Conservation (phyloP, 1,140 invertebrate genomes). For the Drosophila saltans region DNA sequence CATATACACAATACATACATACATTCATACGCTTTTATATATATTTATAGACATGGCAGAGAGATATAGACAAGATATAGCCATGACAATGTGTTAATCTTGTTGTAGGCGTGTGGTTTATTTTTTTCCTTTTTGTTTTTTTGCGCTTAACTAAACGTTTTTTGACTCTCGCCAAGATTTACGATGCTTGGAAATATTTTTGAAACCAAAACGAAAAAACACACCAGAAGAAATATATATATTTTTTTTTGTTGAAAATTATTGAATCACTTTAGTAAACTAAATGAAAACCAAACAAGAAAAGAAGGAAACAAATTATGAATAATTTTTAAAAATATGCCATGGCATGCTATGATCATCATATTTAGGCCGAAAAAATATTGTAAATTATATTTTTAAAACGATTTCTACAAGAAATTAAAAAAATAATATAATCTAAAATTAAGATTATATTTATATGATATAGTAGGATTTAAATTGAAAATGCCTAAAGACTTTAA, state of each 20-base stretch:
- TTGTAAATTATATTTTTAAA: neutral
- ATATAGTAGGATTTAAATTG: too few relatives aligned
- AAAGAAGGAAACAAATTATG: slow-evolving; percentile 36
- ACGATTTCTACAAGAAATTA: neutral
- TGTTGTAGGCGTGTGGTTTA: slow-evolving; percentile 48
- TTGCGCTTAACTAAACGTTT: slow-evolving; percentile 53
- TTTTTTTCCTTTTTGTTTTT: too few relatives aligned
- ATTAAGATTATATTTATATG: neutral
- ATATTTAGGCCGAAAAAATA: too few relatives aligned
- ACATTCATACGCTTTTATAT: slow-evolving; percentile 24
- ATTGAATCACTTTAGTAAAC: slow-evolving; percentile 55
- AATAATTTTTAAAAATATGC: slow-evolving; percentile 47
- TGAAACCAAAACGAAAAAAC: slow-evolving; percentile 20
- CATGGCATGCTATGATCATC: neutral
- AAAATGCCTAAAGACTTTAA: too few relatives aligned
- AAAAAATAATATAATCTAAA: neutral
- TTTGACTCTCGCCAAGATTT: slow-evolving; percentile 35
- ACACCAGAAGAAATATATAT: slow-evolving; percentile 6
- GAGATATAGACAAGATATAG: slow-evolving; percentile 26
- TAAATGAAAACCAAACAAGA: slow-evolving; percentile 20
- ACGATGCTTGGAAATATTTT: slow-evolving; percentile 26
- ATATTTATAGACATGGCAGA: slow-evolving; percentile 3
- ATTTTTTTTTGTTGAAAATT: slow-evolving; percentile 45
- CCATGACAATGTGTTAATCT: slow-evolving; percentile 60
- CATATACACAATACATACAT: neutral